phyloP scores from a whole-genome alignment of 2,797 vertebrate genomes.

The Stomatorhinus walkeri region DNA sequence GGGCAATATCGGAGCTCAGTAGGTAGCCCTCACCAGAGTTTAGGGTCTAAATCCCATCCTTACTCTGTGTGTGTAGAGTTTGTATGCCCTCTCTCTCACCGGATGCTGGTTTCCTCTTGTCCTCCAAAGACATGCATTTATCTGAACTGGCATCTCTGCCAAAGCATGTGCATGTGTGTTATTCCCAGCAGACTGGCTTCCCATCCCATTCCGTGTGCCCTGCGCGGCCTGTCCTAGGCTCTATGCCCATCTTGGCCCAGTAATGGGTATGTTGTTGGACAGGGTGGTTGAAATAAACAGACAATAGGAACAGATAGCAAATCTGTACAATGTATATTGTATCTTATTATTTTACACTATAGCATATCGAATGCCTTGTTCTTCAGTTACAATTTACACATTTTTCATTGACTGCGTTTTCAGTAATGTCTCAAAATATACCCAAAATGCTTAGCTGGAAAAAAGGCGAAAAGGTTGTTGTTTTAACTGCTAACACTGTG shows the following conservation, averaged over 20 bases:
- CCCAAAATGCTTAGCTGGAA: neutral
- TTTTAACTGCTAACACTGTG: neutral
- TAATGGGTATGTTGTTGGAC: neutral
- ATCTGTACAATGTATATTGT: neutral
- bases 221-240: neutral
- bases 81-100: neutral
- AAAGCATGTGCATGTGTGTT: neutral
- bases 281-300: neutral
- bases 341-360: neutral
- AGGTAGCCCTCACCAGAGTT: neutral
- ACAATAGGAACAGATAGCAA: neutral
- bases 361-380: neutral
- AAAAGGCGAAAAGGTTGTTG: neutral
- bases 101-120: neutral
- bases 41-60: neutral
- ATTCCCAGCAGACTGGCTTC: neutral
- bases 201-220: neutral
- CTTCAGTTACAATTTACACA: neutral
- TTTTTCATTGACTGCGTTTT: neutral
- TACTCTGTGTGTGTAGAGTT: neutral
- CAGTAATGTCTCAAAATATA: neutral
- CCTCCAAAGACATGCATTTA: neutral
- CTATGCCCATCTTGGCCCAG: neutral
- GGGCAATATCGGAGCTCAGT: neutral
- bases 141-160: neutral